These are phyloP conservation scores for Fulica atra DNA, from an alignment of 2,113 vertebrate species.

Conservation along the genomic window DNA sequence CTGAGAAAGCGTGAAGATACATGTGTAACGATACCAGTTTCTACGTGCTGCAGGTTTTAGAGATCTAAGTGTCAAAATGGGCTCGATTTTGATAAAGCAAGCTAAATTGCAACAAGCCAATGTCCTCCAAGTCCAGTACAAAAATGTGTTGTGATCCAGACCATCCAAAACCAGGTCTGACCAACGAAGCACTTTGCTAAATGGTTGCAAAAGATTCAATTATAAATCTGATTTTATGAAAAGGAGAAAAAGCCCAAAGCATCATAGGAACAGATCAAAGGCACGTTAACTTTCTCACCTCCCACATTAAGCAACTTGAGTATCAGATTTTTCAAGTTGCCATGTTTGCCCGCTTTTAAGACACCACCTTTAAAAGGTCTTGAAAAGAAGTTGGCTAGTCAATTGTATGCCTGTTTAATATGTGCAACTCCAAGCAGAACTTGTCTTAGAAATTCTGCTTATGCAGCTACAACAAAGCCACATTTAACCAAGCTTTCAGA, in stretches of 20 bases:
- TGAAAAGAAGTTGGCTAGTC: conserved; percentile 60
- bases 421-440: conserved; percentile 64
- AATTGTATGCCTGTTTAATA: conserved; percentile 33
- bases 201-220: not conserved
- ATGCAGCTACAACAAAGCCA: conserved; percentile 60
- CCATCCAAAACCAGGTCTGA: conserved; percentile 44
- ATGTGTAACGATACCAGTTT: conserved; percentile 17
- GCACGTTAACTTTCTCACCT: conserved; percentile 24
- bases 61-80: conserved; percentile 19
- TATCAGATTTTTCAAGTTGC: conserved; percentile 14
- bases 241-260: conserved; percentile 47
- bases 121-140: conserved; percentile 49
- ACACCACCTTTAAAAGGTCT: conserved; percentile 58
- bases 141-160: conserved; percentile 41
- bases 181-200: conserved; percentile 26
- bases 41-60: conserved; percentile 31
- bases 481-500: conserved; percentile 53
- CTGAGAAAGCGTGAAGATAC: conserved; percentile 47
- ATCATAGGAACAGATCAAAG: conserved; percentile 28
- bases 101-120: conserved; percentile 61
- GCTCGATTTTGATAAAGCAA: conserved; percentile 48
- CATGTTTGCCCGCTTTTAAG: conserved; percentile 60
- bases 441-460: conserved; percentile 67
- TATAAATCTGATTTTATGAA: conserved; percentile 29
- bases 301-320: conserved; percentile 50